Evolutionary conservation across 1,140 invertebrate genomes (phyloP).

Genomic region (Chironomus striatipennis): DNA sequence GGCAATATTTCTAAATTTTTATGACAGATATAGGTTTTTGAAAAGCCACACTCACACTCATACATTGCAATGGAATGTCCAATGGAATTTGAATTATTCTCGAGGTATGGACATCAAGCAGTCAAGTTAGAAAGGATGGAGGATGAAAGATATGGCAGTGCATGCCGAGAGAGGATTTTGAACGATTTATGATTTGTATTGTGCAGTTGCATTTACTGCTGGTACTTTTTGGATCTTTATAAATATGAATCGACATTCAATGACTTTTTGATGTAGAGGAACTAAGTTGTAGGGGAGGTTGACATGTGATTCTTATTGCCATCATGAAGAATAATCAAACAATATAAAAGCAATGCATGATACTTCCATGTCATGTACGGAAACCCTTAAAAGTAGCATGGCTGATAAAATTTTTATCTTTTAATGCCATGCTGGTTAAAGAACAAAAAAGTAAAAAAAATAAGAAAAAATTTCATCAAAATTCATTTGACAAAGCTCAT

Average conservation of each 20-base stretch:
- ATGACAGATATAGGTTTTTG: conserved; percentile 21
- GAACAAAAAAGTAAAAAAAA: too few species aligned
- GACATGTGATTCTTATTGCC: too few species aligned
- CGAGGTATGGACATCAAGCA: background rate
- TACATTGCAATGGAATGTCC: background rate
- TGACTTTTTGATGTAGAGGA: background rate
- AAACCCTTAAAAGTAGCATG: too few species aligned
- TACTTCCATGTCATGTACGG: too few species aligned
- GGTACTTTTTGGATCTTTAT: background rate
- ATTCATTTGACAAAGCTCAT: background rate
- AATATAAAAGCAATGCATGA: too few species aligned
- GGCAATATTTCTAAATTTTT: conserved; percentile 17
- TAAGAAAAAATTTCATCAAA: conserved; percentile 1
- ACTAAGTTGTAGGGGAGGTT: too few species aligned
- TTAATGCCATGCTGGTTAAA: background rate
- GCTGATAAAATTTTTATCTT: too few species aligned
- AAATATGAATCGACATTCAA: conserved; percentile 15
- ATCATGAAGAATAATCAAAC: too few species aligned
- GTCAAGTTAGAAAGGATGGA: background rate
- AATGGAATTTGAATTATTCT: background rate
- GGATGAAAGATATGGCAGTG: background rate
- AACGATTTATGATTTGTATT: conserved; percentile 12
- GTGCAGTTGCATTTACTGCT: background rate
- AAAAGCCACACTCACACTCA: background rate
- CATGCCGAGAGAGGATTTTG: background rate